Evolutionary conservation across 2,888 invertebrate species (phyloP).

Genomic region (Deilephila porcellus): DNA sequence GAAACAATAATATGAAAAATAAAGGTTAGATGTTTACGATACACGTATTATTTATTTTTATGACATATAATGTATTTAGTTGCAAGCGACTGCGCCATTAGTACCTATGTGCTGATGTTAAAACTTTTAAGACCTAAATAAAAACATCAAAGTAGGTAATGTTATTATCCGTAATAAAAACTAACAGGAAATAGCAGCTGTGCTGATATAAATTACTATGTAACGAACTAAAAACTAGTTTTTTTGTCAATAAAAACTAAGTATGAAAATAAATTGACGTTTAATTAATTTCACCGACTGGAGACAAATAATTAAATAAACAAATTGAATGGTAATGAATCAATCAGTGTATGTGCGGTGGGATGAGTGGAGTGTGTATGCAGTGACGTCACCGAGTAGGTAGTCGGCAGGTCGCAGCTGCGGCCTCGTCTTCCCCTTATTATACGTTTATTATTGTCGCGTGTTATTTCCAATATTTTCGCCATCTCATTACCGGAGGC

Average conservation of each 20-base stretch:
- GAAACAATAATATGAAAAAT: constrained; percentile 15
- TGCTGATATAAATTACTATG: constrained; percentile 17
- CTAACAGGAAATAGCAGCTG: constrained; percentile 29
- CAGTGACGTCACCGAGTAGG: not conserved
- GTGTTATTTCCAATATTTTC: constrained; percentile 80
- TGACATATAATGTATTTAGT: constrained; percentile 2
- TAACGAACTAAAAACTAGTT: constrained; percentile 27
- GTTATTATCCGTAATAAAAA: constrained; percentile 19
- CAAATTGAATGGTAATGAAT: not conserved
- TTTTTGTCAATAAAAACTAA: constrained; percentile 13
- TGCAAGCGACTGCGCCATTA: constrained; percentile 1
- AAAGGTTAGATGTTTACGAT: constrained; percentile 19
- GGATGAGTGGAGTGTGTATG: not conserved
- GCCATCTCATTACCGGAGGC: constrained; percentile 78
- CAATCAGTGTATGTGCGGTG: not conserved
- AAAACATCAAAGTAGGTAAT: constrained; percentile 23
- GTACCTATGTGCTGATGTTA: constrained; percentile 7
- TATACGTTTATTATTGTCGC: constrained; percentile 74
- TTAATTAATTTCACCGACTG: constrained; percentile 35
- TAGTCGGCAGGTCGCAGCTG: constrained; percentile 60
- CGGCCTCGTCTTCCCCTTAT: constrained; percentile 55
- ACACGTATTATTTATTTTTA: constrained; percentile 16
- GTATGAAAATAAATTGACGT: constrained; percentile 32
- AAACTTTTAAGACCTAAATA: constrained; percentile 22
- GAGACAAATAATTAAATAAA: too few relatives aligned